These are phyloP conservation scores for Pheosia tremula DNA, from an alignment of 2,888 invertebrate species.

Conservation along the genomic window DNA sequence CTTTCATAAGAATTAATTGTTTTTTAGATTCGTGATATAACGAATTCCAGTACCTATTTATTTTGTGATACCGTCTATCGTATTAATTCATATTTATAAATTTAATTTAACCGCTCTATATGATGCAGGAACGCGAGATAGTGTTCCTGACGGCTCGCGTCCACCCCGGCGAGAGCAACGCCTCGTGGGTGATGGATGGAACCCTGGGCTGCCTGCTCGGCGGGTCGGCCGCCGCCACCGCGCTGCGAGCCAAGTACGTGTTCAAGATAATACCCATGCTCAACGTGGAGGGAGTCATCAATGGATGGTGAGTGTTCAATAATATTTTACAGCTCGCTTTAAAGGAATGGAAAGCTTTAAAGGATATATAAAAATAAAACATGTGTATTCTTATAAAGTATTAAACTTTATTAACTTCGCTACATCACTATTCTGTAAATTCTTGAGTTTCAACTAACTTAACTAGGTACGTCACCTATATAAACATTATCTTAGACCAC, in stretches of 20 bases:
- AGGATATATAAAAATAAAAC: conserved; percentile 43
- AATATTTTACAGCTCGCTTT: neutral
- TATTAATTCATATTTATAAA: too few relatives aligned
- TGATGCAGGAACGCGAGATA: conserved; percentile 84
- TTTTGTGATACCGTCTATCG: too few relatives aligned
- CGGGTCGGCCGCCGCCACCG: conserved; percentile 81
- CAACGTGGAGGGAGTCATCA: conserved; percentile 94
- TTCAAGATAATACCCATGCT: conserved; percentile 96
- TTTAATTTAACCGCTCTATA: neutral
- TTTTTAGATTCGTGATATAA: too few relatives aligned
- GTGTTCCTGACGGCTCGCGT: conserved; percentile 91
- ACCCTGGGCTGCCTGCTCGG: conserved; percentile 87
- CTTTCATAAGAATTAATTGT: too few relatives aligned
- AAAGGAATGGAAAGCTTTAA: too few relatives aligned
- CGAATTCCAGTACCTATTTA: too few relatives aligned
- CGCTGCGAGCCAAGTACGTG: conserved; percentile 88
- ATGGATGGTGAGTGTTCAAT: conserved; percentile 88
- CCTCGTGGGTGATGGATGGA: conserved; percentile 95
- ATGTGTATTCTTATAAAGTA: conserved; percentile 52
- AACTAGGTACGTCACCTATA: conserved; percentile 79
- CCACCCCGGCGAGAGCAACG: conserved; percentile 95
- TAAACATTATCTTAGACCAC: conserved; percentile 77
- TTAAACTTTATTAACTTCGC: conserved; percentile 77
- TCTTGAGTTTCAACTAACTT: conserved; percentile 81
- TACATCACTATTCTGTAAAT: conserved; percentile 80